Evolutionary conservation across 2,113 vertebrate species (phyloP).

Genomic region (Tragulus kanchil): DNA sequence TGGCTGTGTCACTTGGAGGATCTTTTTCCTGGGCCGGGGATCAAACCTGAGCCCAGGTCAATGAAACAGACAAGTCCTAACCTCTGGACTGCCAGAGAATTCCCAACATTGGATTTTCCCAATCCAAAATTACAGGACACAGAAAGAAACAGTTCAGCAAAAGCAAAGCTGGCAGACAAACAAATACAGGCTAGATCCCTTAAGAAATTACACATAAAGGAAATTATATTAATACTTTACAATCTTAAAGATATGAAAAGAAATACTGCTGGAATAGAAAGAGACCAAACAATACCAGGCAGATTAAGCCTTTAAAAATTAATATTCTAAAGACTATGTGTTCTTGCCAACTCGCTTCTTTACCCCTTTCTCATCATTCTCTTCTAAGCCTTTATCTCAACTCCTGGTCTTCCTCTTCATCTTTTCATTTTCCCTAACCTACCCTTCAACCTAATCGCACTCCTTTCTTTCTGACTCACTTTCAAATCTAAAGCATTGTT

Average conservation of each 20-base stretch:
- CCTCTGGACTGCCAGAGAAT: neutral
- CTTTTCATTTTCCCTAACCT: neutral
- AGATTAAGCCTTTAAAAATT: neutral
- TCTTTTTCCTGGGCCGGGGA: neutral
- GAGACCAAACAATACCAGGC: neutral
- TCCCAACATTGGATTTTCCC: neutral
- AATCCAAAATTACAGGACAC: neutral
- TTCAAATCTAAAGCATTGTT: neutral
- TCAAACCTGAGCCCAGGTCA: neutral
- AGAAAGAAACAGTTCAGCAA: neutral
- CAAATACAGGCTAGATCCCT: neutral
- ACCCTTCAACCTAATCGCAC: neutral
- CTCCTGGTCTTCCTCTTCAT: neutral
- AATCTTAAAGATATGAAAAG: neutral
- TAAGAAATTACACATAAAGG: neutral
- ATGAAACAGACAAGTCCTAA: neutral
- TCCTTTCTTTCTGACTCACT: neutral
- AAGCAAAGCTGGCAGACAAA: neutral
- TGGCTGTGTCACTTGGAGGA: neutral
- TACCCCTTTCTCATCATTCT: neutral
- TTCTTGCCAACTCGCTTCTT: too few relatives aligned
- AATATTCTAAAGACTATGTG: neutral
- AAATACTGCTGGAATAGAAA: neutral
- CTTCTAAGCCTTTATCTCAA: neutral
- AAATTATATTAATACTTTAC: constrained; percentile 11